Evolutionary conservation across 2,797 vertebrate genomes (phyloP).

Genomic region (Phataginus tetradactyla): DNA sequence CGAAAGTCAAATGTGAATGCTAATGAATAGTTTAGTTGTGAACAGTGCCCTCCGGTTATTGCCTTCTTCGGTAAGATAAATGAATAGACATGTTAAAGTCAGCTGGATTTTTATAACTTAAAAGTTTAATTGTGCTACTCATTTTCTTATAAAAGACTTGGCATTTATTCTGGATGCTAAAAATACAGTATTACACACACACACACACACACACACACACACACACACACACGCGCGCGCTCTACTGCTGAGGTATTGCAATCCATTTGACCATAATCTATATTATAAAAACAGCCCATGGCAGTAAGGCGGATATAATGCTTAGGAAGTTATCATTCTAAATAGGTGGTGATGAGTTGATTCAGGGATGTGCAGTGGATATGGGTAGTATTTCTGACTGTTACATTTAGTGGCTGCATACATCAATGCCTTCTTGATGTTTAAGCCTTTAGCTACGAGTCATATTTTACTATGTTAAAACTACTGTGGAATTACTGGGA

Average conservation of each 20-base stretch:
- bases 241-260: background rate
- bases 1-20: background rate
- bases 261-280: background rate
- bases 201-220: too few relatives aligned
- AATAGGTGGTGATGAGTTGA: background rate
- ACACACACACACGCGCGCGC: background rate
- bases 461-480: background rate
- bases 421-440: background rate
- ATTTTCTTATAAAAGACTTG: background rate
- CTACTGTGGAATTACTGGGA: background rate
- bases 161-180: background rate
- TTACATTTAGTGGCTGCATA: background rate
- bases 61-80: conserved; percentile 3
- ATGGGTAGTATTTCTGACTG: background rate
- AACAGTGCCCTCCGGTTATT: background rate
- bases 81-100: conserved; percentile 13
- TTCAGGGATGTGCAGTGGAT: too few relatives aligned
- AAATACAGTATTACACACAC: background rate
- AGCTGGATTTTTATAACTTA: background rate
- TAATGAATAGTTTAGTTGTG: conserved; percentile 24
- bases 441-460: background rate
- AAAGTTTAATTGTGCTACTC: conserved; percentile 23
- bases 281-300: background rate
- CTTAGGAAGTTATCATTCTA: background rate
- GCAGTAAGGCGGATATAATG: background rate